Evolutionary conservation across 1,140 invertebrate genomes (phyloP).

Genomic region (Pseudoatta argentina): DNA sequence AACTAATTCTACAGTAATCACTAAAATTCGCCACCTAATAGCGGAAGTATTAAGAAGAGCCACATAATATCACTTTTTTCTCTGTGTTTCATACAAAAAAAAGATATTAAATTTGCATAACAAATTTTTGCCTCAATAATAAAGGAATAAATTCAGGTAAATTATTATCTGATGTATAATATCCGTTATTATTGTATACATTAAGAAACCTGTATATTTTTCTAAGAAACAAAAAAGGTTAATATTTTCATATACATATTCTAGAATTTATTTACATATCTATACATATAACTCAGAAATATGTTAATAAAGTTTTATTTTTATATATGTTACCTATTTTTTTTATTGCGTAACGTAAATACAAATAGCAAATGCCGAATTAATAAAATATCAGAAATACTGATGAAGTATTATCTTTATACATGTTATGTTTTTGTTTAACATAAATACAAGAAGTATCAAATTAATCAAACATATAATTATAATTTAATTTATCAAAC

Average conservation of each 20-base stretch:
- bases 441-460: slow-evolving; percentile 4
- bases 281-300: slow-evolving; percentile 20
- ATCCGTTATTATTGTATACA: slow-evolving; percentile 5
- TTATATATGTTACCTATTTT: slow-evolving; percentile 30
- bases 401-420: slow-evolving; percentile 47
- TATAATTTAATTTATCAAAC: not conserved
- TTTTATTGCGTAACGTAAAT: slow-evolving; percentile 21
- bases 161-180: not conserved
- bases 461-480: not conserved
- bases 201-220: not conserved
- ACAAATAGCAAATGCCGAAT: not conserved
- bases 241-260: slow-evolving; percentile 16
- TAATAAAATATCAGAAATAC: slow-evolving; percentile 21
- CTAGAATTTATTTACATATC: slow-evolving; percentile 8
- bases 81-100: too few relatives aligned
- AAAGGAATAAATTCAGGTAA: too few relatives aligned
- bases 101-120: too few relatives aligned
- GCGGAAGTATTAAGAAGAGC: too few relatives aligned
- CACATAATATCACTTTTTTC: too few relatives aligned
- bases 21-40: too few relatives aligned
- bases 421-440: slow-evolving; percentile 20
- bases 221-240: not conserved
- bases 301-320: slow-evolving; percentile 40
- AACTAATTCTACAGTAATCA: too few relatives aligned
- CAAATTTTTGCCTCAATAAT: too few relatives aligned